phyloP scores from a whole-genome alignment of 2,888 invertebrate species.

The Magallana nippona region DNA sequence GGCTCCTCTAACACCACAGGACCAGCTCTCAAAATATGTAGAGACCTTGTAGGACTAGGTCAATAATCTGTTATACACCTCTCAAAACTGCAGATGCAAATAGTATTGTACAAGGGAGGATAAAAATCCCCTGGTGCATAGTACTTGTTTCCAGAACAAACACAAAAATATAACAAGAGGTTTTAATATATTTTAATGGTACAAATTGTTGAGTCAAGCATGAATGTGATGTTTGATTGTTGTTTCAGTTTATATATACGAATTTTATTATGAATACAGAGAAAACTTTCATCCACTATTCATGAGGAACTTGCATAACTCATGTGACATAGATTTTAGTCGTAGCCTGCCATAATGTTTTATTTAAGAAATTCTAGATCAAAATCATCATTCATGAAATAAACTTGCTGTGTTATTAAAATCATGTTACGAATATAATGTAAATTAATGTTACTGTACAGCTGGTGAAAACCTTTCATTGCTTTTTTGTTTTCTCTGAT shows the following conservation, averaged over 20 bases:
- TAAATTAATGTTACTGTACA: conserved; percentile 28
- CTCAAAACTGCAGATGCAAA: conserved; percentile 34
- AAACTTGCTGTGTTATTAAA: conserved; percentile 29
- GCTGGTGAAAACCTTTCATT: conserved; percentile 29
- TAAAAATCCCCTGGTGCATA: conserved; percentile 11
- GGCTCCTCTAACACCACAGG: conserved; percentile 90
- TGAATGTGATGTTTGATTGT: conserved; percentile 35
- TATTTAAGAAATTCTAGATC: conserved; percentile 34
- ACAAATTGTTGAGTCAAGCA: conserved; percentile 39
- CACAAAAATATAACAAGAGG: conserved; percentile 37
- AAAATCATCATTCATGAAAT: conserved; percentile 32
- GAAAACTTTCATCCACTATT: conserved; percentile 6
- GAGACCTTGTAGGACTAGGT: conserved; percentile 82
- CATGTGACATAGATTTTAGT: conserved; percentile 29
- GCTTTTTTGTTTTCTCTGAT: conserved; percentile 31
- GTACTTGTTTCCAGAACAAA: conserved; percentile 41
- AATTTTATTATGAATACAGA: conserved; percentile 32
- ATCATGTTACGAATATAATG: conserved; percentile 32
- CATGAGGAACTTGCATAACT: conserved; percentile 15
- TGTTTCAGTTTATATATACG: conserved; percentile 29
- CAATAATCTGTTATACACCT: background rate
- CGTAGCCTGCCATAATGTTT: conserved; percentile 15
- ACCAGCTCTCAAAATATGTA: conserved; percentile 96
- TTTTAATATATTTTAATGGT: conserved; percentile 53
- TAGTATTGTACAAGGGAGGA: conserved; percentile 21